Evolutionary conservation across 1,140 invertebrate species (phyloP), one percentile per base, ranked within the genome.

Genomic region (Drosophila pandora): DNA sequence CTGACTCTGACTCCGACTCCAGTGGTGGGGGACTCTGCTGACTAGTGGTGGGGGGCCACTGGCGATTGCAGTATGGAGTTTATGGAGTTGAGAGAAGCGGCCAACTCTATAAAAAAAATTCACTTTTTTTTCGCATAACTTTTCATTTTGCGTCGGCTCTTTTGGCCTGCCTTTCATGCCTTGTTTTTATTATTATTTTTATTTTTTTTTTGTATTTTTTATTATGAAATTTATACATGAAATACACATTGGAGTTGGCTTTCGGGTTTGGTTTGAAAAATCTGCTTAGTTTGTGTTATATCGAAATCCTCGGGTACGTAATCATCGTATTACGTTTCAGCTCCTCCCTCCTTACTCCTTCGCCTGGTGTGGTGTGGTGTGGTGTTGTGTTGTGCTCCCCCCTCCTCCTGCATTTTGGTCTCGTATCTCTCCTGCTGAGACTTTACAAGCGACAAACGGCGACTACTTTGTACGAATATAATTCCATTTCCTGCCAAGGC

Each of bases 401-500:
- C 21, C 23, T 25, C 3, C 56, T 48, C 0, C 61, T 48, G 41
- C 30, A 32, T 3, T 61, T 43, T 12, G 25, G 28, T 32, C 56
- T 47, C 56, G 9, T 53, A 21, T 43, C 39, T 70, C 63, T 70
- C 63, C 62, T 68, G 67, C 62, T 67, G 72, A 58, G 50, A 52
- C 22, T 30, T 58, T 76, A 75, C 71, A 75, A 68, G 55, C 71
- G 32, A 57, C 50, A 68, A 65, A 56, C 60, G 61, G 61, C 71
- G 71, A 75, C 71, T 74, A 73, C 59, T 74, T 75, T 85, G 78
- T 85, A 78, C 82, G 82, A 87, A 85, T 87, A 85, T 87, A 85
- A 85, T 85, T 85, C 79, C 82, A 85, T 85, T 85, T 85, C 82
- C 82, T 85, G 82, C 83, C 82, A 85, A 85, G 83, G 82, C 82